Conservation (phyloP, 2,113 vertebrate genomes). For the Nothoprocta perdicaria region DNA sequence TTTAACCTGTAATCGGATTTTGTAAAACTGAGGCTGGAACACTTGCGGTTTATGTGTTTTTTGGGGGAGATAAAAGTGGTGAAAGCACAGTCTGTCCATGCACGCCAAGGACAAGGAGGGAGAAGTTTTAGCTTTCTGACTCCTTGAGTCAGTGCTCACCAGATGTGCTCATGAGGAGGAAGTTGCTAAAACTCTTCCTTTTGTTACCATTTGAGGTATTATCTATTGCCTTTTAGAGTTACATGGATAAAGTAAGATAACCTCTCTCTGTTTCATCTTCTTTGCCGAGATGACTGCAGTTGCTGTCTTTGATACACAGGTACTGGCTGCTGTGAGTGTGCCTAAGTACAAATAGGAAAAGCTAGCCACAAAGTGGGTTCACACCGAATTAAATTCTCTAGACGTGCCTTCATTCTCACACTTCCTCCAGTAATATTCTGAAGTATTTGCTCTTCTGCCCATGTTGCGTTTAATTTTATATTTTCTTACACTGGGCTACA, state of each 20-base stretch:
- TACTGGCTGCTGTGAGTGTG: neutral
- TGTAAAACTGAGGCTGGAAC: rapidly evolving
- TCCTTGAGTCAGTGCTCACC: neutral
- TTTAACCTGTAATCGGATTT: neutral
- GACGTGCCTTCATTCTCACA: neutral
- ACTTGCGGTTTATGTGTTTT: rapidly evolving
- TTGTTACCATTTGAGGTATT: neutral
- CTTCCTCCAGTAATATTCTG: neutral
- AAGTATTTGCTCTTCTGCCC: neutral
- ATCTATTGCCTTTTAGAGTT: neutral
- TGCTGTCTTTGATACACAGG: neutral
- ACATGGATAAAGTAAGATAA: neutral
- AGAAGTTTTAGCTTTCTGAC: neutral
- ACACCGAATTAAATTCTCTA: neutral
- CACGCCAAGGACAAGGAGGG: rapidly evolving
- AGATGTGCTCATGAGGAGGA: neutral
- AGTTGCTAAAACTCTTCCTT: neutral
- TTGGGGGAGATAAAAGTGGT: neutral
- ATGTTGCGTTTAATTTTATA: neutral
- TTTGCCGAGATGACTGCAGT: neutral
- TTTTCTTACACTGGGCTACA: neutral
- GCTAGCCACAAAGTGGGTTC: neutral
- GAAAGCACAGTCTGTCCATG: neutral
- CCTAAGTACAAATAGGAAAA: neutral
- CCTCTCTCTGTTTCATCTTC: neutral